Evolutionary conservation across 2,113 vertebrate genomes (phyloP), one percentile per base, ranked within the genome.

Genomic region (Plectropomus leopardus): DNA sequence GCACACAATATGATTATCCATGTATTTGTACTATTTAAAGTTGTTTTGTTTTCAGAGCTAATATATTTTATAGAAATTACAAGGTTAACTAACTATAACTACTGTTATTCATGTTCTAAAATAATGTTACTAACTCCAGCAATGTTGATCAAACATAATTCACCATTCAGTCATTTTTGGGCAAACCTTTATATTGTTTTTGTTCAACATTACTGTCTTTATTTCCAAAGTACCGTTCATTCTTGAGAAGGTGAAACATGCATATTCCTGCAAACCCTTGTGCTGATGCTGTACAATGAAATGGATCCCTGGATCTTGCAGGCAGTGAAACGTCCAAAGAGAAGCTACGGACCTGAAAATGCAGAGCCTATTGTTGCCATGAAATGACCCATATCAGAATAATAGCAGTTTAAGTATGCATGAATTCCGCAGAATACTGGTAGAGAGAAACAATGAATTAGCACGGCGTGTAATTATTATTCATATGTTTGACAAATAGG

Each of bases 401-500:
- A 92, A 93, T 85, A 74, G 74, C 86, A 82, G 79, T 90, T 92
- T 91, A 91, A 86, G 80, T 87, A 92, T 91, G 86, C 89, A 93
- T 92, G 86, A 83, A 87, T 89, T 86, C 77, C 61, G 24, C 59
- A 80, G 76, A 94, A 90, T 79, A 86, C 66, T 54, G 86, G 61
- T 76, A 42, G 72, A 74, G 77, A 82, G 77, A 87, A 86, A 92
- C 86, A 92, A 89, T 89, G 86, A 82, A 93, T 87, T 88, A 90
- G 79, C 81, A 83, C 59, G 72, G 68, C 81, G 54, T 88, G 75
- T 89, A 88, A 92, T 94, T 92, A 93, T 90, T 92, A 93, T 92
- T 94, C 84, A 84, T 89, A 77, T 91, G 82, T 90, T 91, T 83
- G 82, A 90, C 80, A 89, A 90, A 90, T 72, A 72, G 64, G 77